Evolutionary conservation across 1,140 invertebrate genomes (phyloP).

Genomic region (Zaprionus camerounensis): DNA sequence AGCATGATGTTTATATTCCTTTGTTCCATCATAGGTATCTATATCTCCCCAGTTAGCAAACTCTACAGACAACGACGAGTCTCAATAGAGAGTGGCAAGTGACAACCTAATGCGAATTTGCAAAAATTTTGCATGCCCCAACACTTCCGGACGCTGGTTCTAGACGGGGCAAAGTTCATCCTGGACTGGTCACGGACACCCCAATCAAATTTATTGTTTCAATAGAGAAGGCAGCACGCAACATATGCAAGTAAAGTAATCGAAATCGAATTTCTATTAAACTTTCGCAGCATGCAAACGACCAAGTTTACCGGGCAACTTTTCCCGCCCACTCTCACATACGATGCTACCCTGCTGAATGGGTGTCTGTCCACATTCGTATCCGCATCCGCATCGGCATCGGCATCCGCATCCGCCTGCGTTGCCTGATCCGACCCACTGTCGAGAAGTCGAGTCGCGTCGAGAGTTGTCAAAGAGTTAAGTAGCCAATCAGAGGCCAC

Average conservation of each 20-base stretch:
- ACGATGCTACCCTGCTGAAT: conserved; percentile 1
- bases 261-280: conserved; percentile 80
- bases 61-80: conserved; percentile 26
- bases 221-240: conserved; percentile 48
- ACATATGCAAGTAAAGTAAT: conserved; percentile 66
- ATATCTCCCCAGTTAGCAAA: background rate
- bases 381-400: background rate
- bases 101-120: conserved; percentile 32
- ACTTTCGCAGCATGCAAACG: conserved; percentile 76
- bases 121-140: conserved; percentile 29
- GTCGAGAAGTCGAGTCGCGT: conserved; percentile 42
- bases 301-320: conserved; percentile 64
- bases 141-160: conserved; percentile 21
- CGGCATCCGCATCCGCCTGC: background rate
- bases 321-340: conserved; percentile 25
- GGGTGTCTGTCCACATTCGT: background rate
- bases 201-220: conserved; percentile 72
- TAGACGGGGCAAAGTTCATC: conserved; percentile 56
- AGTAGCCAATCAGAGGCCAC: conserved; percentile 71
- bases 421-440: conserved; percentile 6
- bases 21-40: no score
- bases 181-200: conserved; percentile 54
- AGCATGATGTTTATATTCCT: no score
- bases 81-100: background rate
- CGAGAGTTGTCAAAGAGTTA: conserved; percentile 68